phyloP scores from a whole-genome alignment of 1,140 invertebrate genomes.

The Neuroterus valhalla region DNA sequence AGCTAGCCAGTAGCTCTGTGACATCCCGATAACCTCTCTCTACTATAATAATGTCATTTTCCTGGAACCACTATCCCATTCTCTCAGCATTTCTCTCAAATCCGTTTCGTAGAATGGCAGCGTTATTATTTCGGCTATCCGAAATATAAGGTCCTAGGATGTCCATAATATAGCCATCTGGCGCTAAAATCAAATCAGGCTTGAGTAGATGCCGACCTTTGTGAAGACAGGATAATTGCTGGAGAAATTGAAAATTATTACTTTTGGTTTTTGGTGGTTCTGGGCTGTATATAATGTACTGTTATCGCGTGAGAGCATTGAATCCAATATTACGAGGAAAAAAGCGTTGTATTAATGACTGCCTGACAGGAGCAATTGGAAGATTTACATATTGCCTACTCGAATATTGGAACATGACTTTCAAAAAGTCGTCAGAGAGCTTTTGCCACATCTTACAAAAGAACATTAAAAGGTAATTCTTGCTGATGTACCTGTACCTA shows the following conservation, averaged over 20 bases:
- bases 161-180: conserved; percentile 37
- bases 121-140: conserved; percentile 34
- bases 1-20: neutral
- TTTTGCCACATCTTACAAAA: conserved; percentile 13
- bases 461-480: conserved; percentile 2
- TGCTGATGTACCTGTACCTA: neutral
- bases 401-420: neutral
- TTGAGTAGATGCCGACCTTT: conserved; percentile 31
- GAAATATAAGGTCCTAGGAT: conserved; percentile 38
- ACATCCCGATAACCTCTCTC: conserved; percentile 38
- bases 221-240: conserved; percentile 23
- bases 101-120: conserved; percentile 35
- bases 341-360: conserved; percentile 26
- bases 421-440: neutral
- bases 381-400: conserved; percentile 28
- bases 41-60: conserved; percentile 34
- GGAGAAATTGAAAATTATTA: neutral
- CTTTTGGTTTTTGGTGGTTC: neutral
- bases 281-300: conserved; percentile 31
- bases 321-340: conserved; percentile 14
- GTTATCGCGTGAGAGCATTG: neutral
- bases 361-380: conserved; percentile 7
- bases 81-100: conserved; percentile 28
- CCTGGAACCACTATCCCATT: conserved; percentile 36
- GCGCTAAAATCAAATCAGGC: neutral